These are phyloP conservation scores for Eupithecia exiguata DNA, from an alignment of 2,888 invertebrate genomes.

Conservation along the genomic window DNA sequence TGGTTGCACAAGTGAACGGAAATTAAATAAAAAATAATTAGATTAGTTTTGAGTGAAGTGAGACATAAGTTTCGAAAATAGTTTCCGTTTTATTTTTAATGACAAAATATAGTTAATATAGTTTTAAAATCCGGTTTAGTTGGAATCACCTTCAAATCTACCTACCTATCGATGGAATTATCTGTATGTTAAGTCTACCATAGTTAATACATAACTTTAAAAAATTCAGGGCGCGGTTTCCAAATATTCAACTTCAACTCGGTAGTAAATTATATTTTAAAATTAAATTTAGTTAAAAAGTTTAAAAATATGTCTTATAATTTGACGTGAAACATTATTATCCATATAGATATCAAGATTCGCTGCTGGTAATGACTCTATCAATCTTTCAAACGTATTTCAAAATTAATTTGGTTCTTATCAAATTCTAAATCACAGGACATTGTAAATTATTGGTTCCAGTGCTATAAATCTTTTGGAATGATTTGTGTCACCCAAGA, in stretches of 20 bases:
- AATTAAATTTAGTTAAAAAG: no score
- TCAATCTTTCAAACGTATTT: background rate
- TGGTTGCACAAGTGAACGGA: conserved; percentile 55
- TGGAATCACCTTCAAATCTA: background rate
- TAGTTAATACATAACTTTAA: background rate
- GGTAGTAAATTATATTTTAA: background rate
- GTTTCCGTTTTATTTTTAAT: background rate
- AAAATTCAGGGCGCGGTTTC: background rate
- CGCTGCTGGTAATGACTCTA: background rate
- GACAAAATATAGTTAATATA: background rate
- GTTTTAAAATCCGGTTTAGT: background rate
- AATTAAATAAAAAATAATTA: background rate
- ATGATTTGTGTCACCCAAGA: conserved; percentile 53
- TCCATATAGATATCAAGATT: background rate
- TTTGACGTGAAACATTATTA: no score
- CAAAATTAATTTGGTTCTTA: conserved; percentile 50
- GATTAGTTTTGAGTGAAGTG: conserved; percentile 23
- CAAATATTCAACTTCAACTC: background rate
- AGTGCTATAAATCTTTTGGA: conserved; percentile 52
- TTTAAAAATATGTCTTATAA: background rate
- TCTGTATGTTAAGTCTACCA: background rate
- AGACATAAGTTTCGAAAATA: background rate
- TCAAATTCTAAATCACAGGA: conserved; percentile 52
- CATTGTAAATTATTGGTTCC: conserved; percentile 55
- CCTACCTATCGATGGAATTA: background rate